Base-by-base conservation (phyloP, 2,113 vertebrate genomes). In the Ageneiosus marmoratus region DNA sequence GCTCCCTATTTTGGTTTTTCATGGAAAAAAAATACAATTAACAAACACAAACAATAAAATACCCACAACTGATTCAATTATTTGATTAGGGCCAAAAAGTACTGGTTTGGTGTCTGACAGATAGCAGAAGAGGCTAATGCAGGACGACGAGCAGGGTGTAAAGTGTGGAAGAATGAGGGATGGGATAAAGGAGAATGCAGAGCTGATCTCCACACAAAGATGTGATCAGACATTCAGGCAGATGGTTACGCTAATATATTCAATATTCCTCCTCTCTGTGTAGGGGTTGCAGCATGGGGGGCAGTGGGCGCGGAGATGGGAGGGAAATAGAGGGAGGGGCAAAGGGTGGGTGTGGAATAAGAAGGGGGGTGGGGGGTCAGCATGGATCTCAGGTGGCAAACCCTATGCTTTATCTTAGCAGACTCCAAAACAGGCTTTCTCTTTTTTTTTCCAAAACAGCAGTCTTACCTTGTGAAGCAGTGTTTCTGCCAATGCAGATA, bases 141-240 rank as follows among this genome's bases (percentile, higher is more conserved):
- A 74, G 77, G 5, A 81, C 46, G 76, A 48, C 50, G 56, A 69
- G 58, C 58, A n/a, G 70, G 62, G 65, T 73, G 74, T 84, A 77
- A 82, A 32, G 73, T 78, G 83, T 51, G 69, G 12, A 80, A 37
- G 62, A 79, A 62, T 62, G 79, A 70, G 41, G 46, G 93, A 94
- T 93, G 67, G 79, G 93, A 94, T 95, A 95, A 94, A 95, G 93
- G 91, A 93, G 92, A 85, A 93, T 44, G 32, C 37, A 78, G 65
- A 77, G 79, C 60, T 83, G 75, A 89, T 83, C 58, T 72, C 60
- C 80, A 72, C 81, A 85, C 87, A 86, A 88, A 89, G 88, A 89
- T 86, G 86, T 83, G 87, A 89, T 88, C 84, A 87, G 85, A 86
- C 85, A 83, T 82, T 85, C 80, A 74, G 85, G 79, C 87, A 81